These are phyloP conservation scores for Noctua pronuba DNA, from an alignment of 2,888 invertebrate genomes.

Conservation along the genomic window DNA sequence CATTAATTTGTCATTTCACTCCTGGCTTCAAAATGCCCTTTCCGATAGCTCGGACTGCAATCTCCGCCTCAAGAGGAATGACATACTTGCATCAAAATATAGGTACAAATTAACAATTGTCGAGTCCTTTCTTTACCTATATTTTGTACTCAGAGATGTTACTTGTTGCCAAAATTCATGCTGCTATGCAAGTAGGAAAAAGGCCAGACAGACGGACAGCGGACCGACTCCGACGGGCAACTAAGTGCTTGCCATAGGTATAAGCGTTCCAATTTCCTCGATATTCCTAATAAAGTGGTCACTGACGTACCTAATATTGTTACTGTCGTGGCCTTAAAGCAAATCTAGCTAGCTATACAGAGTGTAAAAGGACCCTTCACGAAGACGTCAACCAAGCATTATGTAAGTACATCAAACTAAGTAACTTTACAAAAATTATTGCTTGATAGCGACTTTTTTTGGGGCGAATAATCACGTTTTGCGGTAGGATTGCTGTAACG, in stretches of 20 bases:
- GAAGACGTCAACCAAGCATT: too few species aligned
- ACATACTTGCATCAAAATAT: neutral
- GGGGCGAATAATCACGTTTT: too few species aligned
- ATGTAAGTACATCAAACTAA: too few species aligned
- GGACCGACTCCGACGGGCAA: neutral
- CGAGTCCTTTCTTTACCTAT: too few species aligned
- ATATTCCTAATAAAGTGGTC: neutral
- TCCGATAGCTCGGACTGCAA: neutral
- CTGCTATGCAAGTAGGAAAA: neutral
- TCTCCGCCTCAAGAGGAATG: neutral
- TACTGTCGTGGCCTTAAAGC: neutral
- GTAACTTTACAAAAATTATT: too few species aligned
- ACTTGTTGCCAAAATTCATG: neutral
- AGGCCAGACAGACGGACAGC: neutral
- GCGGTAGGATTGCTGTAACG: too few species aligned
- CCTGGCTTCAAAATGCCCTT: neutral
- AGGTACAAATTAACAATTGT: neutral
- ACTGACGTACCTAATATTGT: neutral
- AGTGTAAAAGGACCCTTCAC: too few species aligned
- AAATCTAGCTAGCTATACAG: neutral
- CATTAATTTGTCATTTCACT: neutral
- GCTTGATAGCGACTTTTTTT: too few species aligned
- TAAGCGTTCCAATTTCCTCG: neutral
- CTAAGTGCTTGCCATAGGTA: neutral
- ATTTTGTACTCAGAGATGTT: neutral